A percentile compares a stretch with the other conserved stretches of the same genome.
Evolutionary conservation across 2,113 vertebrate species (phyloP).

Genomic region (Chloropsis cyanopogon): DNA sequence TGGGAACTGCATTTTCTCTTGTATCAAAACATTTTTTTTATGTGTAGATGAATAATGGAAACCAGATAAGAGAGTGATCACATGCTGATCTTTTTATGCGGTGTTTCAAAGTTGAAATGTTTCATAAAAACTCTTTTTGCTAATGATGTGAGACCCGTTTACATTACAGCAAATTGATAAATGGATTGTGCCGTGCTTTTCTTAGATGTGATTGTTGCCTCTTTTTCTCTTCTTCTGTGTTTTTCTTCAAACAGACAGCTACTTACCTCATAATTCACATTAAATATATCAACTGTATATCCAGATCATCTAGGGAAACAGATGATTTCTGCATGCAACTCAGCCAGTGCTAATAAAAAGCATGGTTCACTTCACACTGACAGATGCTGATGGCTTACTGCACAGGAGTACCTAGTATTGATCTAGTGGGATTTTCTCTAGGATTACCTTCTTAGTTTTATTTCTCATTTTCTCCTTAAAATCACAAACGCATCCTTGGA

Average conservation of each 20-base stretch:
- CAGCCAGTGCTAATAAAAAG: background rate
- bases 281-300: background rate
- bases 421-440: background rate
- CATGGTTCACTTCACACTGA: background rate
- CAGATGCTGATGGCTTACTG: background rate
- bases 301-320: background rate
- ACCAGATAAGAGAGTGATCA: background rate
- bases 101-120: background rate
- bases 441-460: background rate
- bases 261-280: background rate
- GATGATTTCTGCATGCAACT: background rate
- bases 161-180: background rate
- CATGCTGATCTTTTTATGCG: background rate
- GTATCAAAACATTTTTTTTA: slow-evolving; percentile 3
- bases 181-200: background rate
- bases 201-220: background rate
- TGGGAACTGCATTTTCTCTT: slow-evolving; percentile 19
- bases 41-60: background rate
- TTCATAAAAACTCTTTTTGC: background rate
- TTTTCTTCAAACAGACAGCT: background rate
- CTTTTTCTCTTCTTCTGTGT: background rate
- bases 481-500: background rate
- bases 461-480: background rate
- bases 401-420: background rate
- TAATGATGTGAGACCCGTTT: background rate